Base-by-base conservation (phyloP, 2,888 invertebrate genomes). In the Drosophila quasianomalipes region DNA sequence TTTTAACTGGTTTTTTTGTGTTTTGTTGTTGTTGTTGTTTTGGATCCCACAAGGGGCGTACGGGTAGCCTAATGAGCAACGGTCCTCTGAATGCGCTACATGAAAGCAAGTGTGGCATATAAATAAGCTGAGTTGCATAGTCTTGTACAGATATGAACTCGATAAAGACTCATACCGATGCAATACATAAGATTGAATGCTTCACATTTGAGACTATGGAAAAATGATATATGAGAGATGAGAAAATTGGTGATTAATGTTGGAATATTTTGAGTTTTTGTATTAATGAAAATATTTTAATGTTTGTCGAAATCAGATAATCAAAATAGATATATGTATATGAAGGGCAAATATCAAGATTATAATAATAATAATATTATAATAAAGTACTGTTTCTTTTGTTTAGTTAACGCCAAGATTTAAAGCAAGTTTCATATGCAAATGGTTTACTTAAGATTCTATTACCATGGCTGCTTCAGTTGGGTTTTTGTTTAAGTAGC, bases 51-150 rank as follows among this genome's bases (percentile, higher is more conserved):
- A 44, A 60, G 75, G 54, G 71, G 68, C 74, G 63, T 72, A 65
- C 70, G 85, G 77, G 83, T 83, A 88, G 77, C 88, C 85, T 88
- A 83, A 83, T 88, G 83, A 83, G 88, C 77, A 86, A 73, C 74
- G 83, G 71, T 74, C 84, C 84, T 59, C 68, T 28, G 57, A 54
- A 54, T 71, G 54, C 83, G 58, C 77, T 83, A 77, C 77, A 52
- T 0, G 7, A 19, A 9, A 31, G 5, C 14, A 4, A 1, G 4
- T 52, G 30, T 26, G 79, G 82, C 62, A 64, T 70, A 60, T 81
- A 4, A 26, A 31, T 35, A 41, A 41, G 39, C 59, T 6, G 3
- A 6, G 12, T 41, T 10, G 47, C 22, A 28, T 0, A 59, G 33
- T 44, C 41, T 41, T 44, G 59, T n/a, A 28, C 28, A 44, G 28